phyloP scores from a whole-genome alignment of 2,888 invertebrate genomes.

The Linnaemya vulpina region DNA sequence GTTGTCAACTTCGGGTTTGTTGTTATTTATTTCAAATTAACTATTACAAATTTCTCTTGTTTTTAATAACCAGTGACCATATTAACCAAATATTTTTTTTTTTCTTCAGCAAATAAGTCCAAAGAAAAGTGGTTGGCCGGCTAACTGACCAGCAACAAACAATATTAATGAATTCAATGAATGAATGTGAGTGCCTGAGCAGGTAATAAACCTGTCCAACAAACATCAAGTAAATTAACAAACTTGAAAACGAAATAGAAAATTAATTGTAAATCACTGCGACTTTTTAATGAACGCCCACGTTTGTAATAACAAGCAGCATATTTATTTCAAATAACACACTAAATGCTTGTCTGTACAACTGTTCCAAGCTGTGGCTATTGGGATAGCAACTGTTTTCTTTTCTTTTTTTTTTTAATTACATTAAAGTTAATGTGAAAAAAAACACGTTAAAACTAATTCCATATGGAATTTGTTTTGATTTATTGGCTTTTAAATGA shows the following conservation, averaged over 20 bases:
- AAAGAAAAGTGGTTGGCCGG: constrained; percentile 56
- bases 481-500: constrained; percentile 27
- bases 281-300: constrained; percentile 57
- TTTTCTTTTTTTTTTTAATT: constrained; percentile 11
- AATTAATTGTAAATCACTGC: constrained; percentile 2
- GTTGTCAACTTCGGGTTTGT: not conserved
- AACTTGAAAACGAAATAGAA: constrained; percentile 9
- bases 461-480: constrained; percentile 18
- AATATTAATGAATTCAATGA: constrained; percentile 51
- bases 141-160: constrained; percentile 9
- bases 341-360: constrained; percentile 8
- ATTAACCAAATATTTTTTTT: constrained; percentile 27
- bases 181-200: constrained; percentile 45
- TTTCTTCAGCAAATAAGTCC: constrained; percentile 46
- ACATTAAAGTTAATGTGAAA: not conserved
- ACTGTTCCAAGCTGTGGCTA: not conserved
- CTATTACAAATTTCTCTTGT: constrained; percentile 58
- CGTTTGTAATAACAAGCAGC: constrained; percentile 28
- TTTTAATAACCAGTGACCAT: constrained; percentile 57
- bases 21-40: constrained; percentile 12
- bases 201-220: constrained; percentile 49
- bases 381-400: not conserved
- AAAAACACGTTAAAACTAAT: constrained; percentile 20
- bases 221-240: constrained; percentile 32
- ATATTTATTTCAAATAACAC: constrained; percentile 6